Base-by-base conservation (phyloP, 1,140 invertebrate species). In the Globodera ellingtonae region DNA sequence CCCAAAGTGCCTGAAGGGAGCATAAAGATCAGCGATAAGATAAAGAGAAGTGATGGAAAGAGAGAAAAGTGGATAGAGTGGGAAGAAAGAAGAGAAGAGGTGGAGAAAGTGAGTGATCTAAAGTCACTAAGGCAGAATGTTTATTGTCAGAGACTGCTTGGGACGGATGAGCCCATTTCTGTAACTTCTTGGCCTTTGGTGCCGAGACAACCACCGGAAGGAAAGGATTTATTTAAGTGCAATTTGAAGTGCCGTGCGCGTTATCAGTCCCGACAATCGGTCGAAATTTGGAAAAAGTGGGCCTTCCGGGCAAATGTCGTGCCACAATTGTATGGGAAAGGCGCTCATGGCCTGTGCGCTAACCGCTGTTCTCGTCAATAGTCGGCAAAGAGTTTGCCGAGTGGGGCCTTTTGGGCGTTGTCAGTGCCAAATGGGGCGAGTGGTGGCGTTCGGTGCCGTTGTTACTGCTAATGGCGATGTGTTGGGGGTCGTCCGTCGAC, bases 1-100 rank as follows among this genome's bases (percentile, higher is more conserved):
- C 87, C 87, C 24, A 89, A 83, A 24, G 82, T 85, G 47, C 87
- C 89, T 89, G 72, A 75, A 89, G 81, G 13, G 0, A n/a, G 50
- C 7, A 52, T 52, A 10, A 50, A 7, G 48, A 50, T 50, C 48
- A 50, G 48, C 6, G 6, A 50, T 13, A 52, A 52, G 10, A 52
- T 52, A 13, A 9, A 7, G 52, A 52, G 52, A 52, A 52, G 3
- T 52, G 52, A 9, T 15, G 35, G 35, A 52, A 52, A 52, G 52
- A 10, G 52, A 52, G 52, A 52, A 62, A 35, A 35, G 35, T 35
- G 13, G 8, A 75, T 3, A 65, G n/a, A 9, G 62, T 76, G 67
- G 18, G 56, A 52, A 52, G 6, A 15, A 7, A 65, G 52, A 75
- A 9, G 62, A 48, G 47, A 35, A 79, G 7, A 6, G 69, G 18